Evolutionary conservation across 1,140 invertebrate genomes (phyloP), one percentile per base, ranked within the genome.

Genomic region (Dreissena polymorpha): DNA sequence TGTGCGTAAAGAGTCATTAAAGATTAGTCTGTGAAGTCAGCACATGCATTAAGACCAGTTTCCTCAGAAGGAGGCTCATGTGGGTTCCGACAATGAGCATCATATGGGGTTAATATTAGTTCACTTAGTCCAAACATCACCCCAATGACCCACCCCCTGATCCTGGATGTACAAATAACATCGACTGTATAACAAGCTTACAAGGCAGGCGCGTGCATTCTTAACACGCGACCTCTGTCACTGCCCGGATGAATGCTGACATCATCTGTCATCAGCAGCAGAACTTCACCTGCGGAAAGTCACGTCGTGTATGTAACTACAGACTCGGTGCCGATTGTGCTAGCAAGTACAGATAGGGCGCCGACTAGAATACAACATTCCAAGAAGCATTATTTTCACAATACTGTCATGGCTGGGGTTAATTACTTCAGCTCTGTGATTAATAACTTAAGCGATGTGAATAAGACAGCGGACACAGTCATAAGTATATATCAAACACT

Each of bases 201-300:
- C 57, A 23, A n/a, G 16, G 21, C 16, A 60, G 3, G 57, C 57
- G 57, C 16, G 21, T 23, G 57, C 57, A 60, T 60, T 23, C 3
- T 18, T 6, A 60, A 10, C 2, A 60, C 16, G 16, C 57, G 16
- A 23, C 57, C 57, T 60, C 21, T 60, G 21, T 60, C 21, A 60
- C 57, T 60, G 16, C 57, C 57, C 16, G 57, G 57, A 60, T 18
- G 16, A 60, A 60, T n/a, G 16, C 16, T 60, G 57, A 60, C 57
- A 10, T 78, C 76, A 69, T 78, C 76, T 0, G 67, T 78, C 76
- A 78, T 78, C n/a, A 78, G 25, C 3, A 78, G n/a, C 29, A 78
- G 39, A 7, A 69, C 12, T 39, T 78, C 76, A 39, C 64, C 76
- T 78, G 53, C 12, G 64, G 57, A 12, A 21, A 76, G 14, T 29